Evolutionary conservation across 2,113 vertebrate genomes (phyloP).

Genomic region (Otolemur garnettii): DNA sequence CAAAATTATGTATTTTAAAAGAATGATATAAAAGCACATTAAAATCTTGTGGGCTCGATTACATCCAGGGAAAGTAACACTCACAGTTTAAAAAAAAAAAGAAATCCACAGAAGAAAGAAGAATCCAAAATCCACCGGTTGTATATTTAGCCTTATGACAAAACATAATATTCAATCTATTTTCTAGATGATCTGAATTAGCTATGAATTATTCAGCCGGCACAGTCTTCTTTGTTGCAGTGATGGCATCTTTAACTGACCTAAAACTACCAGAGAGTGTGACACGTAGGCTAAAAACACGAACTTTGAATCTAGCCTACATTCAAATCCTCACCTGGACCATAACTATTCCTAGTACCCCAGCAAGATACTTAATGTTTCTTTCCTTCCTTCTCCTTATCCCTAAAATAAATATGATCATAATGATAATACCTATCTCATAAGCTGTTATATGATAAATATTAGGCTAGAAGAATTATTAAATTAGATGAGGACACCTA

Average conservation of each 20-base stretch:
- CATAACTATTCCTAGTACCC: background rate
- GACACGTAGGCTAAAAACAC: background rate
- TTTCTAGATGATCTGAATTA: background rate
- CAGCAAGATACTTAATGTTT: background rate
- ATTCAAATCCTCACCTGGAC: background rate
- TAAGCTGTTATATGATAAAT: background rate
- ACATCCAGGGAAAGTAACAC: background rate
- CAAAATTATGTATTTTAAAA: slow-evolving; percentile 43
- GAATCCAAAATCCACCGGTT: background rate
- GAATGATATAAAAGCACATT: background rate
- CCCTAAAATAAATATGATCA: background rate
- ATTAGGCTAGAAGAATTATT: background rate
- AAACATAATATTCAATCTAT: background rate
- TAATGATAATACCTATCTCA: background rate
- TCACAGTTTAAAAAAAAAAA: background rate
- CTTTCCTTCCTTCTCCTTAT: background rate
- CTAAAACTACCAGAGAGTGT: background rate
- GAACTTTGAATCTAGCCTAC: background rate
- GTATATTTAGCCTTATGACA: background rate
- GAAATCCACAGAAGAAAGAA: background rate
- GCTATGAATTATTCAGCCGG: background rate
- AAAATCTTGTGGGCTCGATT: background rate
- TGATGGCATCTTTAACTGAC: background rate
- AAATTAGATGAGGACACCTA: background rate
- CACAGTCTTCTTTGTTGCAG: background rate